Conservation (phyloP, 2,888 invertebrate genomes). For the Chloroclystis v-ata region DNA sequence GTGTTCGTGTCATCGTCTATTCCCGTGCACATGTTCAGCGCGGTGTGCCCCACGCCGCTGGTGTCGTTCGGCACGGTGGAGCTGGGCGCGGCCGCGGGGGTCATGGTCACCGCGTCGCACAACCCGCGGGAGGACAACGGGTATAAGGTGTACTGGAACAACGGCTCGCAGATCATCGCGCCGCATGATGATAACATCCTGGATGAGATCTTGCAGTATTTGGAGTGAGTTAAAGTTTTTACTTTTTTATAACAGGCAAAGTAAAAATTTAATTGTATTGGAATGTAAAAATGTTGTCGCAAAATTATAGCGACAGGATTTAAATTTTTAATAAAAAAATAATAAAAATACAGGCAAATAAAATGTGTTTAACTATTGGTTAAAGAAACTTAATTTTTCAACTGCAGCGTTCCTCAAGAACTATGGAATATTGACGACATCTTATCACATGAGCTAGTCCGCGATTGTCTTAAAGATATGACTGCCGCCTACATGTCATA, state of each 20-base stretch:
- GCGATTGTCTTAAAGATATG: constrained; percentile 85
- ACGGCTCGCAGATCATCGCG: constrained; percentile 95
- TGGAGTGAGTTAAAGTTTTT: constrained; percentile 78
- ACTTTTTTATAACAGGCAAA: too few species aligned
- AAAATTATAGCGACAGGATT: too few species aligned
- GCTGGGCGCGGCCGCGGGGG: constrained; percentile 87
- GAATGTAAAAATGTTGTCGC: too few species aligned
- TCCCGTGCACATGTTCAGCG: constrained; percentile 88
- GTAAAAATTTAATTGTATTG: too few species aligned
- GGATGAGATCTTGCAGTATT: constrained; percentile 84
- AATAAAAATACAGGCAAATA: too few species aligned
- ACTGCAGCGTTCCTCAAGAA: constrained; percentile 83
- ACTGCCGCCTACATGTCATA: constrained; percentile 82
- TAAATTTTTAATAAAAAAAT: too few species aligned
- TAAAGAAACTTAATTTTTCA: too few species aligned
- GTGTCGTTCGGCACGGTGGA: constrained; percentile 90
- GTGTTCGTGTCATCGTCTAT: constrained; percentile 87
- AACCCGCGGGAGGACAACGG: constrained; percentile 98
- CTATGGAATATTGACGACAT: constrained; percentile 87
- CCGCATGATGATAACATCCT: constrained; percentile 95
- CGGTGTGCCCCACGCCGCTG: constrained; percentile 94
- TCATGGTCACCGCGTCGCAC: constrained; percentile 97
- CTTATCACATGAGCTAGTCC: constrained; percentile 72
- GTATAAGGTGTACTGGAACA: constrained; percentile 98
- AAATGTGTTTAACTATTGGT: too few species aligned